phyloP scores from a whole-genome alignment of 2,888 invertebrate genomes.

The Limenitis arthemis region DNA sequence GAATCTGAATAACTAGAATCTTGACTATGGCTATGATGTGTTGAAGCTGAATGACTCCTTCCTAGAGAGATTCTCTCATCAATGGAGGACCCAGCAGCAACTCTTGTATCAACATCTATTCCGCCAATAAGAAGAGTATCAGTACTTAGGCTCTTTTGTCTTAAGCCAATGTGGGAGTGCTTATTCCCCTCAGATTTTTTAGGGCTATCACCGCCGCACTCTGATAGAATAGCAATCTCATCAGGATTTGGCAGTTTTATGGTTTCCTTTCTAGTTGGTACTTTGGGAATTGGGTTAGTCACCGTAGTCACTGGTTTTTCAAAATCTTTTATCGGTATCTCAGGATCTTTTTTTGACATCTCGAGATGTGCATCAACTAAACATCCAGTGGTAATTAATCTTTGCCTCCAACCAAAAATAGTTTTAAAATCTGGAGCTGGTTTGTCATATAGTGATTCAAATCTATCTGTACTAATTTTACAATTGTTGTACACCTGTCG shows the following conservation, averaged over 20 bases:
- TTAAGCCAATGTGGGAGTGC: slow-evolving; percentile 23
- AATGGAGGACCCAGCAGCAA: slow-evolving; percentile 33
- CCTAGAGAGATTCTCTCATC: slow-evolving; percentile 37
- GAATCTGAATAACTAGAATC: slow-evolving; percentile 51
- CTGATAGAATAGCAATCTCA: slow-evolving; percentile 49
- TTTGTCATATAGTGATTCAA: slow-evolving; percentile 55
- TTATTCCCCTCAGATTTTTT: slow-evolving; percentile 27
- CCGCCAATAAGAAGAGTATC: slow-evolving; percentile 48
- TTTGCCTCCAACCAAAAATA: slow-evolving; percentile 60
- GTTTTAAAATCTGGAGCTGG: slow-evolving; percentile 66
- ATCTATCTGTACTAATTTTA: slow-evolving; percentile 54
- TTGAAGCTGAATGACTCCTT: slow-evolving; percentile 41
- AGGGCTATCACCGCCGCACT: slow-evolving; percentile 43
- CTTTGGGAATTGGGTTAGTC: slow-evolving; percentile 8
- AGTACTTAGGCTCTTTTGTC: slow-evolving; percentile 45
- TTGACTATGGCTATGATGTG: slow-evolving; percentile 41
- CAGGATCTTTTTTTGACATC: slow-evolving; percentile 10
- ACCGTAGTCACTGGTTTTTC: slow-evolving; percentile 9
- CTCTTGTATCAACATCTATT: slow-evolving; percentile 31
- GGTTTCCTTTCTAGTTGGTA: slow-evolving; percentile 24
- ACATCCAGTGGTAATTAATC: slow-evolving; percentile 54
- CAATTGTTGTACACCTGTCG: slow-evolving; percentile 62
- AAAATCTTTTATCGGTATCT: not conserved
- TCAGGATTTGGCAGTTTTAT: slow-evolving; percentile 51
- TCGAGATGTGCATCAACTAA: slow-evolving; percentile 52